Base-by-base conservation (phyloP, 2,113 vertebrate species). In the Peromyscus maniculatus region DNA sequence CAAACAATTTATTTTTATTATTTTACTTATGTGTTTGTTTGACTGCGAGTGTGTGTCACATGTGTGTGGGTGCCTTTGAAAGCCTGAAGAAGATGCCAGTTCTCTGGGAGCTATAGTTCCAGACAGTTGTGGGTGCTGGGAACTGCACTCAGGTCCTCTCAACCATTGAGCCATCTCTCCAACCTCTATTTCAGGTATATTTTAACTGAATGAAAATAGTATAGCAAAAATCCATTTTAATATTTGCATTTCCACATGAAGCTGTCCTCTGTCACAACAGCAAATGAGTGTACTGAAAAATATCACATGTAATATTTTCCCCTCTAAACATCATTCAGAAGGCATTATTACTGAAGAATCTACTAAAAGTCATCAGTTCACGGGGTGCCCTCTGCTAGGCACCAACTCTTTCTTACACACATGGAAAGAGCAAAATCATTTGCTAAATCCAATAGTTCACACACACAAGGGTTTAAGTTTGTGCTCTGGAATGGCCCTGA, bases 331-430 rank as follows among this genome's bases (percentile, higher is more conserved):
- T 0, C 88, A 19, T 87, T 87, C 88, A 71, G 43, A 67, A 87
- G n/a, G 39, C 74, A 46, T 31, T 15, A 26, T 88, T 94, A 31
- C 22, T 57, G 0, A 39, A 26, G 55, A 2, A 36, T 55, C 90
- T 84, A 87, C 72, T 49, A 91, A 82, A 77, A 62, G 82, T 80
- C 94, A 66, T 91, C 91, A 78, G 78, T 7, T 91, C 77, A 55
- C 6, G 66, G 24, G 64, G 80, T 26, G n/a, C 43, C 22, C 26
- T 79, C 33, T 59, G 8, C 87, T n/a, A 26, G 39, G 55, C 7
- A 33, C 69, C 43, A 17, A 7, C 84, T 87, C 64, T 31, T 86
- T 82, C 57, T 31, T 86, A 11, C 39, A 84, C 5, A 26, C 13
- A 46, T 21, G 46, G 33, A 9, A n/a, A 69, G 7, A 93, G 59